Evolutionary conservation across 2,113 vertebrate genomes (phyloP).

Genomic region (Campylomormyrus tamandua): DNA sequence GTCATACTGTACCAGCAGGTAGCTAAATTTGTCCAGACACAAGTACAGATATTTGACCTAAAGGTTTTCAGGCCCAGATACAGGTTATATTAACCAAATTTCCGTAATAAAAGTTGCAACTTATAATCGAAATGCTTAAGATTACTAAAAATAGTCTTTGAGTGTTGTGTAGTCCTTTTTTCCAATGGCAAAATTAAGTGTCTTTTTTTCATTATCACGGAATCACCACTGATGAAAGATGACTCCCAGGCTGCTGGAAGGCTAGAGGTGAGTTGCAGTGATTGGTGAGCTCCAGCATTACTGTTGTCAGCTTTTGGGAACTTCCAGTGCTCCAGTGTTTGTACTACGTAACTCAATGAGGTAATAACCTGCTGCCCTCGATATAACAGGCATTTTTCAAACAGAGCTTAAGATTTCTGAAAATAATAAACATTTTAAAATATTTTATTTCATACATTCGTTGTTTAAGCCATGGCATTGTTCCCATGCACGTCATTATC

Average conservation of each 20-base stretch:
- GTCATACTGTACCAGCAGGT: too few relatives aligned
- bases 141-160: background rate
- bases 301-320: background rate
- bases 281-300: background rate
- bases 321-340: background rate
- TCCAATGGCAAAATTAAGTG: background rate
- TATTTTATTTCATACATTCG: background rate
- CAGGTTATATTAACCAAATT: background rate
- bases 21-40: too few relatives aligned
- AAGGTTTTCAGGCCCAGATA: background rate
- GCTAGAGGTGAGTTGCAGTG: background rate
- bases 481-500: background rate
- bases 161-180: background rate
- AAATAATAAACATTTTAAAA: background rate
- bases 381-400: background rate
- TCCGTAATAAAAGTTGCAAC: background rate
- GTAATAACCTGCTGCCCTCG: background rate
- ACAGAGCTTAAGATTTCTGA: background rate
- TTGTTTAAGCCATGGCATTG: background rate
- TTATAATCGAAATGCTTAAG: background rate
- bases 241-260: background rate
- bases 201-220: background rate
- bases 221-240: background rate
- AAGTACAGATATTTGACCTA: background rate
- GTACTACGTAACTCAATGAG: background rate